Conservation (phyloP, 2,888 invertebrate genomes). For the Andrena haemorrhoa region DNA sequence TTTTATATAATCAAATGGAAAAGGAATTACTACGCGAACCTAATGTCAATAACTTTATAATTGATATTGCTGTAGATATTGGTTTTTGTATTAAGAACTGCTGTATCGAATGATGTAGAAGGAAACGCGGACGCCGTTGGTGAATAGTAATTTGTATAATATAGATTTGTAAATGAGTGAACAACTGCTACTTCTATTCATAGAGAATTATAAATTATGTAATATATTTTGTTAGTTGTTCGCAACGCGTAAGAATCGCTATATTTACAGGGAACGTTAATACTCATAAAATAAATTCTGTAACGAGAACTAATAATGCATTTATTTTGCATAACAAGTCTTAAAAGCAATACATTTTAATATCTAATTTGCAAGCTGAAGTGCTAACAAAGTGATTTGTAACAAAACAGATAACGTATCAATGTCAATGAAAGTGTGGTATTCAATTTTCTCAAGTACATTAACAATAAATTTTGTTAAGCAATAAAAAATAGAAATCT, state of each 20-base stretch:
- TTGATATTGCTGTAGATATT: constrained; percentile 36
- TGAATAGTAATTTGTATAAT: constrained; percentile 25
- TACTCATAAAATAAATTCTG: constrained; percentile 26
- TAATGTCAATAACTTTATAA: constrained; percentile 42
- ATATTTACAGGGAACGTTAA: constrained; percentile 18
- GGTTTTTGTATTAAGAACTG: constrained; percentile 8
- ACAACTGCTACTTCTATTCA: constrained; percentile 21
- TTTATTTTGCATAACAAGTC: constrained; percentile 7
- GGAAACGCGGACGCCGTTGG: not conserved
- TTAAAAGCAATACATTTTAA: constrained; percentile 15
- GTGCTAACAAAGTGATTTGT: not conserved
- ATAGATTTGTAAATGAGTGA: constrained; percentile 27
- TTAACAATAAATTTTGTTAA: not conserved
- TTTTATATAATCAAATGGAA: constrained; percentile 21
- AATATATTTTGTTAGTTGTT: constrained; percentile 23
- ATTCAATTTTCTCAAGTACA: not conserved
- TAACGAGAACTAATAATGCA: not conserved
- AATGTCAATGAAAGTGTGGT: constrained; percentile 17
- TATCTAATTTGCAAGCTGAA: constrained; percentile 6
- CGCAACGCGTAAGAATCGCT: constrained; percentile 13
- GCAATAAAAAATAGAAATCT: constrained; percentile 1
- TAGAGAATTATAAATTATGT: constrained; percentile 13
- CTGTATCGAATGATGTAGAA: not conserved
- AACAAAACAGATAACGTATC: not conserved
- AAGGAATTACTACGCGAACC: constrained; percentile 4